phyloP scores from a whole-genome alignment of 2,797 vertebrate genomes.

The Trachurus trachurus region DNA sequence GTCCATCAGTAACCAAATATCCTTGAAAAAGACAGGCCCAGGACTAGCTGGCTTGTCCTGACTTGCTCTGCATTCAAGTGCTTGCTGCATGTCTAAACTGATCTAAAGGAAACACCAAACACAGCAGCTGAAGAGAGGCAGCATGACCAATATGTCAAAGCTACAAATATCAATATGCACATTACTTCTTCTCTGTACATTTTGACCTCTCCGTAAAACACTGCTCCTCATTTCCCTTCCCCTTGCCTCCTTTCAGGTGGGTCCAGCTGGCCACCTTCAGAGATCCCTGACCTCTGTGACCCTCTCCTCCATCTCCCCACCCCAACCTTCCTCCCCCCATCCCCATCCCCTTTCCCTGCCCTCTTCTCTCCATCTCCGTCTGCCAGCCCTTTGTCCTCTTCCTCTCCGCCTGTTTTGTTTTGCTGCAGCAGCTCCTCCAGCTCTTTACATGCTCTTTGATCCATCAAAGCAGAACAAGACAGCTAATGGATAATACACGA shows the following conservation, averaged over 20 bases:
- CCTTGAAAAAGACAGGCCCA: conserved; percentile 17
- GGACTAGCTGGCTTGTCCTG: conserved; percentile 16
- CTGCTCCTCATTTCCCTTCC: conserved; percentile 5
- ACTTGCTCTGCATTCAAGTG: conserved; percentile 28
- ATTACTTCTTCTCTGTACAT: background rate
- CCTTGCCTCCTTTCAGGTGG: conserved; percentile 41
- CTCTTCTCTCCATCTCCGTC: conserved; percentile 26
- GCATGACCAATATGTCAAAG: background rate
- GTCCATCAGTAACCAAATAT: conserved; percentile 50
- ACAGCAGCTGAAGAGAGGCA: background rate
- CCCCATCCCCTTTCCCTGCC: background rate
- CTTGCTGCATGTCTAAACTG: conserved; percentile 2
- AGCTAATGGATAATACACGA: conserved; percentile 72
- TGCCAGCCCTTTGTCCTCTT: conserved; percentile 49
- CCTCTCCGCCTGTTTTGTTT: conserved; percentile 43
- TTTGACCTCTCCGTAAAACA: background rate
- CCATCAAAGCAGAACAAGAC: conserved; percentile 67
- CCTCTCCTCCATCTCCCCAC: conserved; percentile 25
- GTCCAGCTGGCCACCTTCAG: conserved; percentile 55
- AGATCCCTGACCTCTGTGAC: conserved; percentile 47
- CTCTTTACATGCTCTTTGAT: conserved; percentile 69
- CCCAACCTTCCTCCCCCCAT: background rate
- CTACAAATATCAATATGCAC: background rate
- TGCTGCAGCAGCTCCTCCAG: conserved; percentile 43
- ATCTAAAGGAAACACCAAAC: background rate